phyloP scores from a whole-genome alignment of 2,113 vertebrate species.

The Nematolebias whitei region DNA sequence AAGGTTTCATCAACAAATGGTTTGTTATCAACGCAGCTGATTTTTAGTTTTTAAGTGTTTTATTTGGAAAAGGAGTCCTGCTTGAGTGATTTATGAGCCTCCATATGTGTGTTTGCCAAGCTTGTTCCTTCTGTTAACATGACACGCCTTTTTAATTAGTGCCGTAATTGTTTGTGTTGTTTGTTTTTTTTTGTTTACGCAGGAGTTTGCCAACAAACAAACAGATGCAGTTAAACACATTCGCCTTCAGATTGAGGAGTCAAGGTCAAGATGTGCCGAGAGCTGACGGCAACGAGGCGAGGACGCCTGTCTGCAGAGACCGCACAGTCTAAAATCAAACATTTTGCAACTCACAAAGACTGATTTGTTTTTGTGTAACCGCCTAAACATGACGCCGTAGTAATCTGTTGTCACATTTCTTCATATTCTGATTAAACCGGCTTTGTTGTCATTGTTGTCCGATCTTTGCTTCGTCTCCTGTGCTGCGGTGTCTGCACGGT shows the following conservation, averaged over 20 bases:
- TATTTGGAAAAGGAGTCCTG: conserved; percentile 4
- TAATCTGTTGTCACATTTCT: neutral
- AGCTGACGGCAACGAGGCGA: conserved; percentile 57
- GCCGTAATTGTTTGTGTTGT: conserved; percentile 78
- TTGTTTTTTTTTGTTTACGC: too few species aligned
- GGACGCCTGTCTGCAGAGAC: conserved; percentile 31
- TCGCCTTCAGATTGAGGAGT: conserved; percentile 69
- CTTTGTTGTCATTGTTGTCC: conserved; percentile 7
- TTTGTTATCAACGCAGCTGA: neutral
- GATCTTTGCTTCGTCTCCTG: conserved; percentile 21
- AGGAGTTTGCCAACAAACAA: conserved; percentile 76
- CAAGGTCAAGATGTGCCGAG: conserved; percentile 58
- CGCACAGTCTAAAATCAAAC: conserved; percentile 16
- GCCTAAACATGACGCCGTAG: conserved; percentile 3
- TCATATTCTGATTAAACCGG: conserved; percentile 26
- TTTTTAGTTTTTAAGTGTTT: conserved; percentile 4
- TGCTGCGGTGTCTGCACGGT: conserved; percentile 70
- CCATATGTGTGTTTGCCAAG: conserved; percentile 47
- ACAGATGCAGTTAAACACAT: conserved; percentile 75
- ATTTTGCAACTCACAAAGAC: conserved; percentile 5
- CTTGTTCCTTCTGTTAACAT: conserved; percentile 63
- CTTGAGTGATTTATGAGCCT: conserved; percentile 14
- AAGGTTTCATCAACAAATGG: conserved; percentile 11
- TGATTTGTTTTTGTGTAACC: conserved; percentile 17
- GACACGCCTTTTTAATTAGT: conserved; percentile 76